Evolutionary conservation across 2,888 invertebrate species (phyloP).

Genomic region (Drosophila meridionalis): DNA sequence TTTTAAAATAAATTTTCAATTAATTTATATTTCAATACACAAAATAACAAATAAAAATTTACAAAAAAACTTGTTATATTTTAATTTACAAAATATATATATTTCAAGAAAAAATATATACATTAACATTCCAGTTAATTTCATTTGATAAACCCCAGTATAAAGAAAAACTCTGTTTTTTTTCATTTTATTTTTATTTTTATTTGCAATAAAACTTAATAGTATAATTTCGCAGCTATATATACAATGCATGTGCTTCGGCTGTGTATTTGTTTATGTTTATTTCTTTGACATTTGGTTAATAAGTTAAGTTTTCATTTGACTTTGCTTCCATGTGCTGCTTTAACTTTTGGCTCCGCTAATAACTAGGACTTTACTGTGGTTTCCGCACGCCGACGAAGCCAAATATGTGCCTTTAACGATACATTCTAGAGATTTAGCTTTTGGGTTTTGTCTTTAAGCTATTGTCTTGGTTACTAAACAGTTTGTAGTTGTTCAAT

Average conservation of each 20-base stretch:
- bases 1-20: too few relatives aligned
- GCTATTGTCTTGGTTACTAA: constrained; percentile 53
- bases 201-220: constrained; percentile 52
- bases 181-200: neutral
- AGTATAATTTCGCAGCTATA: constrained; percentile 50
- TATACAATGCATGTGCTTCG: constrained; percentile 51
- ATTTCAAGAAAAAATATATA: neutral
- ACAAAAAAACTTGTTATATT: neutral
- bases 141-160: too few relatives aligned
- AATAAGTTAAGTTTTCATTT: constrained; percentile 68
- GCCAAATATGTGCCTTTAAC: constrained; percentile 18
- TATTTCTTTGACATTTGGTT: constrained; percentile 63
- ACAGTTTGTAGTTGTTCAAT: constrained; percentile 36
- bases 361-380: constrained; percentile 29
- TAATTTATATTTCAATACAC: too few relatives aligned
- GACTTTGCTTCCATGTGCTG: constrained; percentile 52
- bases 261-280: constrained; percentile 33
- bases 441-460: constrained; percentile 12
- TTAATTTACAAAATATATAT: neutral
- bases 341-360: constrained; percentile 10
- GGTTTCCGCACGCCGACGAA: constrained; percentile 21
- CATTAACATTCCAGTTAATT: neutral
- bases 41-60: too few relatives aligned
- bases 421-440: constrained; percentile 10
- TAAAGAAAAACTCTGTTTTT: neutral